A percentile compares a stretch with the other conserved stretches of the same genome.
phyloP scores from a whole-genome alignment of 1,140 invertebrate genomes.

The Drosophila bipectinata region DNA sequence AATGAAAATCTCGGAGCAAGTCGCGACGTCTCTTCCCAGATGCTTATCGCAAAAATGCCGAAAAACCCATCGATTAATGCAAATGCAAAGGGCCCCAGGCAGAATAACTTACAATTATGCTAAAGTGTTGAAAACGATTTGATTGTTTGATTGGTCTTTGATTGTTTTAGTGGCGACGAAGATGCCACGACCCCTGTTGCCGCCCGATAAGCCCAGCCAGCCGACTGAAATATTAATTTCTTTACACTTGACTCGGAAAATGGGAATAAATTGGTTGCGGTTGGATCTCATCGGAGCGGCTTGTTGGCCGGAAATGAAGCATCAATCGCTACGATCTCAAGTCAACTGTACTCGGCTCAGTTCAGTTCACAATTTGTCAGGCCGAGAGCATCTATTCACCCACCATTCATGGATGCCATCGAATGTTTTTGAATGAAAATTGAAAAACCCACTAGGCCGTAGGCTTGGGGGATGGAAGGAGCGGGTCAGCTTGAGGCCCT shows the following conservation, averaged over 20 bases:
- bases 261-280: slow-evolving; percentile 48
- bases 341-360: slow-evolving; percentile 35
- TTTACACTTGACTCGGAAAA: slow-evolving; percentile 63
- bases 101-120: slow-evolving; percentile 77
- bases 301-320: slow-evolving; percentile 60
- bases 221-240: slow-evolving; percentile 71
- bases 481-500: slow-evolving; percentile 21
- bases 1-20: slow-evolving; percentile 38
- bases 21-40: slow-evolving; percentile 22
- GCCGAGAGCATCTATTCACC: slow-evolving; percentile 44
- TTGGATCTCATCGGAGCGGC: slow-evolving; percentile 5
- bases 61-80: slow-evolving; percentile 73
- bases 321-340: slow-evolving; percentile 60
- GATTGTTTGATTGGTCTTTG: slow-evolving; percentile 58
- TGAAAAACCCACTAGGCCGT: slow-evolving; percentile 42
- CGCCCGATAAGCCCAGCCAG: slow-evolving; percentile 12
- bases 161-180: slow-evolving; percentile 19
- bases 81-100: slow-evolving; percentile 47
- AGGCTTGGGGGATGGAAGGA: neutral
- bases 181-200: slow-evolving; percentile 15
- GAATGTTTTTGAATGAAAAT: slow-evolving; percentile 67
- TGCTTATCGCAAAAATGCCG: slow-evolving; percentile 63
- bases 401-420: slow-evolving; percentile 45
- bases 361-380: slow-evolving; percentile 69
- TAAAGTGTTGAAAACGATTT: slow-evolving; percentile 78